These are phyloP conservation scores for Virgularia gustaviana DNA, from an alignment of 92 coral and sea anemone genomes.

Conservation along the genomic window DNA sequence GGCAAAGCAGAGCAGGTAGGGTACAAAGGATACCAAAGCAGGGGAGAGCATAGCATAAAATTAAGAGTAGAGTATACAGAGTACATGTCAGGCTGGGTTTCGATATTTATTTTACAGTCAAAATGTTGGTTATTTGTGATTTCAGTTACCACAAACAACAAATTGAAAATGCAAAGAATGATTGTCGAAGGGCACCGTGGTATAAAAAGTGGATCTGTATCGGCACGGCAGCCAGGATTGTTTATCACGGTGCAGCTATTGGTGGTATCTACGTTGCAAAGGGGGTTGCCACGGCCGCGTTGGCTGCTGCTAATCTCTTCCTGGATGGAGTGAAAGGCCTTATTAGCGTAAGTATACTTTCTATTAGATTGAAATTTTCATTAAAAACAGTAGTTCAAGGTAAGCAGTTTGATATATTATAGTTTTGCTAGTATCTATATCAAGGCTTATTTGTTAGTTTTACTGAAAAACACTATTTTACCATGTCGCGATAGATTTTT, in stretches of 20 bases:
- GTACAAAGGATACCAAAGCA: no score
- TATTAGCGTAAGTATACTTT: not conserved
- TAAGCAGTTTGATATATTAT: no score
- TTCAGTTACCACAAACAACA: slow-evolving; percentile 11
- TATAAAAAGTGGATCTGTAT: slow-evolving; percentile 15
- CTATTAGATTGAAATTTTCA: no score
- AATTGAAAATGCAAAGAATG: not conserved
- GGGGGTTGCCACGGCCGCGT: not conserved
- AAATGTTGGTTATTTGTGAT: not conserved
- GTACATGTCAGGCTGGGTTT: no score
- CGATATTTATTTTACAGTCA: not conserved
- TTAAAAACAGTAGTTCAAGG: no score
- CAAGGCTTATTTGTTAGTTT: no score
- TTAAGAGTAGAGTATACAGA: no score
- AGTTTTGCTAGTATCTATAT: no score
- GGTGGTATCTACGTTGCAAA: not conserved
- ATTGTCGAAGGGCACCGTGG: slow-evolving; percentile 20
- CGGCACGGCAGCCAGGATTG: not conserved
- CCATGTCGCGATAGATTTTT: no score
- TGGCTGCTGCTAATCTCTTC: not conserved
- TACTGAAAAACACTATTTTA: no score
- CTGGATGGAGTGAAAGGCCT: slow-evolving; percentile 2
- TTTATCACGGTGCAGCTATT: slow-evolving; percentile 3
- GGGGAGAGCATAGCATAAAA: no score
- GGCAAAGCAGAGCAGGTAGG: no score